Evolutionary conservation across 2,888 invertebrate genomes (phyloP).

Genomic region (Tetramorium bicarinatum): DNA sequence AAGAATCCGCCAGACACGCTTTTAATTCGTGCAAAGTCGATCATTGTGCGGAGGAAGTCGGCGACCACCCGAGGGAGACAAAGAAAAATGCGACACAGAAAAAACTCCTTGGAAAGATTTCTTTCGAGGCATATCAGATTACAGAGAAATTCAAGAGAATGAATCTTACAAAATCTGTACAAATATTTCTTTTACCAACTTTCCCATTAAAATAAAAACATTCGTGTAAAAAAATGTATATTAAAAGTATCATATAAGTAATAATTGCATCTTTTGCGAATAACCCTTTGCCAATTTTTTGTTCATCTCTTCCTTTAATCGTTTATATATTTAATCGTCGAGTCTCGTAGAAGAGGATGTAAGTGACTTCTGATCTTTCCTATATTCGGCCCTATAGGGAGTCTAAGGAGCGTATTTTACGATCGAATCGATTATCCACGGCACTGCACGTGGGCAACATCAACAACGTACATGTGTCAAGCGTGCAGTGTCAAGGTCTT

Average conservation of each 20-base stretch:
- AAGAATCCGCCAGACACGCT: constrained; percentile 47
- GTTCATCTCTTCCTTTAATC: neutral
- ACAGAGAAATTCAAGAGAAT: neutral
- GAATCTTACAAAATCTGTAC: neutral
- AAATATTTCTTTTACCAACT: neutral
- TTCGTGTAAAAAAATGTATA: neutral
- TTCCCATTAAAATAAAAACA: neutral
- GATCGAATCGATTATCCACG: constrained; percentile 83
- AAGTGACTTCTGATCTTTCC: constrained; percentile 21
- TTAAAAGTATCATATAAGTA: neutral
- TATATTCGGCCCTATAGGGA: constrained; percentile 50
- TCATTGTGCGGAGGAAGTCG: constrained; percentile 18
- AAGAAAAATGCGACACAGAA: constrained; percentile 31
- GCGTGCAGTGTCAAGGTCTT: constrained; percentile 78
- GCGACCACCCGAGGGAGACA: constrained; percentile 22
- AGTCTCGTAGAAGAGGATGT: neutral
- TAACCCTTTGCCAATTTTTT: neutral
- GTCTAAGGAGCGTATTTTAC: constrained; percentile 82
- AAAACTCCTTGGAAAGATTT: neutral
- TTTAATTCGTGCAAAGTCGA: constrained; percentile 53
- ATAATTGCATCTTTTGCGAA: neutral
- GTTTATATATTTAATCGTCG: constrained; percentile 7
- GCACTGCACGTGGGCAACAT: constrained; percentile 79
- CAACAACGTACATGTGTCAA: constrained; percentile 79
- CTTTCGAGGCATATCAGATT: neutral